Evolutionary conservation across 2,888 invertebrate genomes (phyloP).

Genomic region (Tuta absoluta): DNA sequence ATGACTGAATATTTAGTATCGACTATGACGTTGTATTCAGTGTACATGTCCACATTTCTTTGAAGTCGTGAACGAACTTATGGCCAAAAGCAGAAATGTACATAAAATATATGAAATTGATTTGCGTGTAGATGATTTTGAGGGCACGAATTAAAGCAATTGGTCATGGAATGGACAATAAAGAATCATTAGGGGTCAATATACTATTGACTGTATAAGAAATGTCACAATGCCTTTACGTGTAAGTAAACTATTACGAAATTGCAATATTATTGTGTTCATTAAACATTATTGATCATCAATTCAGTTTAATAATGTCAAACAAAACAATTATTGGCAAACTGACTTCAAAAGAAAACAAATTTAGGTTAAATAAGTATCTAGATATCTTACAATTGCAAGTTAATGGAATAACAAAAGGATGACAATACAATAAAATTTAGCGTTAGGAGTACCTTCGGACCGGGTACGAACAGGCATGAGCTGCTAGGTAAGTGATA

Average conservation of each 20-base stretch:
- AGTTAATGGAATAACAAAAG: too few relatives aligned
- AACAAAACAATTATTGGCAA: neutral
- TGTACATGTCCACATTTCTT: neutral
- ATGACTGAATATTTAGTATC: neutral
- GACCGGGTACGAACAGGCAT: too few relatives aligned
- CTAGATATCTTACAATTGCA: too few relatives aligned
- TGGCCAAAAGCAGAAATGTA: neutral
- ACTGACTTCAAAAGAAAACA: too few relatives aligned
- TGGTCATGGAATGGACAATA: neutral
- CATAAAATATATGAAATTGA: neutral
- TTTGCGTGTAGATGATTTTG: neutral
- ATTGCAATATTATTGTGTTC: neutral
- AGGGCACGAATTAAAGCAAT: constrained; percentile 2
- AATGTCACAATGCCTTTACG: constrained; percentile 8
- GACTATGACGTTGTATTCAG: neutral
- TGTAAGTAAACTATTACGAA: neutral
- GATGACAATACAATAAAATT: too few relatives aligned
- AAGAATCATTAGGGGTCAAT: constrained; percentile 1
- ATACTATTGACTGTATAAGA: constrained; percentile 1
- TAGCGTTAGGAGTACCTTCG: too few relatives aligned
- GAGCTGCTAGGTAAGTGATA: too few relatives aligned
- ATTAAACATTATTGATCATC: neutral
- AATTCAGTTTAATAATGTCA: neutral
- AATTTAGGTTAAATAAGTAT: too few relatives aligned
- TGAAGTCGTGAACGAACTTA: neutral